Conservation (phyloP, 64 coral and sea anemone species). For the Montipora capricornis region DNA sequence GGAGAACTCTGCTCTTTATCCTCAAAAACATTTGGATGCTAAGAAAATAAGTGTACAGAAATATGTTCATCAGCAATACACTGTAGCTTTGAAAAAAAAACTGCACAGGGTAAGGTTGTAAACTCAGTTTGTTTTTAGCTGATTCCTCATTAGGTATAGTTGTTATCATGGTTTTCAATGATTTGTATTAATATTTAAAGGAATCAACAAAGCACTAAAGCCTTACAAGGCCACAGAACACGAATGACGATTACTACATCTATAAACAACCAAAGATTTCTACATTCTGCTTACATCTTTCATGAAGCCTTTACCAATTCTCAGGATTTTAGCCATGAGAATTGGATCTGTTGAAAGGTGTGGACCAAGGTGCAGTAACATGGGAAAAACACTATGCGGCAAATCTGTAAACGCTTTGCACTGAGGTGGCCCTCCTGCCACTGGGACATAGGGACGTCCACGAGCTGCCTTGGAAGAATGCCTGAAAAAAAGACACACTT, state of each 20-base stretch:
- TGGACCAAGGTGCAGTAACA: conserved; percentile 89
- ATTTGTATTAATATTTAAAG: conserved; percentile 4
- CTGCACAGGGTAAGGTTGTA: background rate
- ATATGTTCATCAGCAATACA: background rate
- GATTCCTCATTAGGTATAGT: conserved; percentile 5
- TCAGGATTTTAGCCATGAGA: conserved; percentile 90
- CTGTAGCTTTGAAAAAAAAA: background rate
- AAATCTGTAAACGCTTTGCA: conserved; percentile 72
- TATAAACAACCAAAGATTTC: background rate
- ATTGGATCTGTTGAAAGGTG: conserved; percentile 95
- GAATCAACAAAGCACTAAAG: too few species aligned
- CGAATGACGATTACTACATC: too few species aligned
- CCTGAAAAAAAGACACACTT: conserved; percentile 33
- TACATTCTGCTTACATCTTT: conserved; percentile 83
- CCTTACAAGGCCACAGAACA: background rate
- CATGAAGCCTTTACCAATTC: conserved; percentile 94
- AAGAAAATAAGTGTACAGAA: background rate
- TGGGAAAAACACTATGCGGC: conserved; percentile 82
- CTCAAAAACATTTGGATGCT: conserved; percentile 56
- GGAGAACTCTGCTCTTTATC: conserved; percentile 26
- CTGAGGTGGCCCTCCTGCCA: conserved; percentile 82
- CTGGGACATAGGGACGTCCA: conserved; percentile 81
- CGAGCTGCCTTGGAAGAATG: conserved; percentile 95
- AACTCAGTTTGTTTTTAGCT: background rate
- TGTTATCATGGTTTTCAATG: conserved; percentile 1